Evolutionary conservation across 2,113 vertebrate species (phyloP).

Genomic region (Halcyon senegalensis): DNA sequence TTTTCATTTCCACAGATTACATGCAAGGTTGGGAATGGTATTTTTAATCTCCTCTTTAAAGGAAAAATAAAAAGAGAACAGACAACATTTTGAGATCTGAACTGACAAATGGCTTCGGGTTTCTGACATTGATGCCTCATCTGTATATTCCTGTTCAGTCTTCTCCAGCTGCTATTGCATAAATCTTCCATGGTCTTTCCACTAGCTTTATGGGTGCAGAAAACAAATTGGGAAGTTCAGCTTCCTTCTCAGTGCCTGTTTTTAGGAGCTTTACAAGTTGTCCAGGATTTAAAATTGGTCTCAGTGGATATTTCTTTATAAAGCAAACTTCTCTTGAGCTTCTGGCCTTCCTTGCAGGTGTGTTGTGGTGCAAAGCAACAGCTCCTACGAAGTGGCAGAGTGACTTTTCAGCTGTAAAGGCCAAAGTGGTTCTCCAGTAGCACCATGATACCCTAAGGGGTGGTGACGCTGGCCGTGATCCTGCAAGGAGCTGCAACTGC

Average conservation of each 20-base stretch:
- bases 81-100: conserved; percentile 33
- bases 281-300: not conserved
- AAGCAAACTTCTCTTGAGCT: not conserved
- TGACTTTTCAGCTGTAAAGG: not conserved
- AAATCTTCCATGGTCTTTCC: not conserved
- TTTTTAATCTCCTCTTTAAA: conserved; percentile 24
- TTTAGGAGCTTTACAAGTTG: not conserved
- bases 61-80: not conserved
- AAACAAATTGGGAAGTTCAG: not conserved
- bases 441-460: not conserved
- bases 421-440: not conserved
- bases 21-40: not conserved
- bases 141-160: conserved; percentile 11
- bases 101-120: not conserved
- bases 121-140: conserved; percentile 19
- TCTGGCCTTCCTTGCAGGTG: not conserved
- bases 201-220: not conserved
- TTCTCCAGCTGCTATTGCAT: conserved; percentile 18
- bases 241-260: not conserved
- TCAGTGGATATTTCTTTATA: fast-evolving
- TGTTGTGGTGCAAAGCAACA: not conserved
- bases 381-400: not conserved
- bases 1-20: conserved; percentile 43
- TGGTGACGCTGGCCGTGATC: fast-evolving
- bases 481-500: not conserved